These are phyloP conservation scores for Hydroisotoma schaefferi DNA, from an alignment of 2,888 invertebrate species.

Conservation along the genomic window DNA sequence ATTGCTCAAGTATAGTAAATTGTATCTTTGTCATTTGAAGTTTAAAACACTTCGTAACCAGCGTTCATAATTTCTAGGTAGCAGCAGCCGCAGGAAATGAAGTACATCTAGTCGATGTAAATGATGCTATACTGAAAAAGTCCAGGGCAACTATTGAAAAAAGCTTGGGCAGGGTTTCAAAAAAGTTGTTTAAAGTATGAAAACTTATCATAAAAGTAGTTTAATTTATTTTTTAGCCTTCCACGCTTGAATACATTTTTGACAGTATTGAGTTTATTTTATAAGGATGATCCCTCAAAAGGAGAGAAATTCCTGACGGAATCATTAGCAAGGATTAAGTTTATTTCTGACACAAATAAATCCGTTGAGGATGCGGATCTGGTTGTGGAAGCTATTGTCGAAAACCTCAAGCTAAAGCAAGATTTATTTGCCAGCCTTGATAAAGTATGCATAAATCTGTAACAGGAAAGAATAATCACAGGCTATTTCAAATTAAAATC, in stretches of 20 bases:
- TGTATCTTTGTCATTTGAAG: not conserved
- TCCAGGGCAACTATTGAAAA: slow-evolving; percentile 54
- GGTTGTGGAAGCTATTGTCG: slow-evolving; percentile 62
- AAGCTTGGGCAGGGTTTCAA: slow-evolving; percentile 56
- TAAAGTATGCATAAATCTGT: slow-evolving; percentile 29
- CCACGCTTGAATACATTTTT: too few relatives aligned
- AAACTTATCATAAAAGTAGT: too few relatives aligned
- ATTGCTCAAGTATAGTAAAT: slow-evolving; percentile 82
- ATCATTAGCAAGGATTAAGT: slow-evolving; percentile 51
- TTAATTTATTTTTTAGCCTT: too few relatives aligned
- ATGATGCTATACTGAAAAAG: slow-evolving; percentile 54
- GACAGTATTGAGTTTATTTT: too few relatives aligned
- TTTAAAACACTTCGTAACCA: not conserved
- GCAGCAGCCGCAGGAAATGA: slow-evolving; percentile 57
- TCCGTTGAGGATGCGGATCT: slow-evolving; percentile 56
- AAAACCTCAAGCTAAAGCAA: slow-evolving; percentile 59
- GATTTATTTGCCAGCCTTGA: slow-evolving; percentile 58
- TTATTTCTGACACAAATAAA: slow-evolving; percentile 51
- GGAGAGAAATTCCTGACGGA: slow-evolving; percentile 66
- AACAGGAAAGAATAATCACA: too few relatives aligned
- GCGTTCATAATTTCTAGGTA: slow-evolving; percentile 52
- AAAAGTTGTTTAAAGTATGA: slow-evolving; percentile 53
- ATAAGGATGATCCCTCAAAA: slow-evolving; percentile 60
- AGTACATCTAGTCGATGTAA: slow-evolving; percentile 57
- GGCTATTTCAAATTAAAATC: not conserved